Evolutionary conservation across 1,140 invertebrate species (phyloP).

Genomic region (Papilio machaon): DNA sequence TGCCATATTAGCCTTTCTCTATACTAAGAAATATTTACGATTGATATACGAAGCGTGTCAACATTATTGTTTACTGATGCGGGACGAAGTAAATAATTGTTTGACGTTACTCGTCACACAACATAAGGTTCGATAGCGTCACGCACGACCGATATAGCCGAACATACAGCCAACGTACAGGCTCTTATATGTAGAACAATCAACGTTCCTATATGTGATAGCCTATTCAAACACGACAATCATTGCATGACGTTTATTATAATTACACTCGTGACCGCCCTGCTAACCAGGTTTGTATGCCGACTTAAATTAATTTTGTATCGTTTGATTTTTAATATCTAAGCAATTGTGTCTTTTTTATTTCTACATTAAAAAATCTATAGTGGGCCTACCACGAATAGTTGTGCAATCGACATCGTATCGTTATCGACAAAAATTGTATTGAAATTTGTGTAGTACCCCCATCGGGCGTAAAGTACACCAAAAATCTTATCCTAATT

Average conservation of each 20-base stretch:
- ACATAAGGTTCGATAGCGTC: slow-evolving; percentile 32
- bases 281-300: neutral
- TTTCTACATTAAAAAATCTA: too few relatives aligned
- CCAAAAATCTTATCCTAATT: too few relatives aligned
- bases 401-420: too few relatives aligned
- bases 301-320: neutral
- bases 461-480: too few relatives aligned
- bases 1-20: neutral
- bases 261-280: neutral
- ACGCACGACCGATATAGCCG: neutral
- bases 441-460: too few relatives aligned
- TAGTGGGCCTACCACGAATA: too few relatives aligned
- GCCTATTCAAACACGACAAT: slow-evolving; percentile 6
- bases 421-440: too few relatives aligned
- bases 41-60: slow-evolving; percentile 6
- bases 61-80: slow-evolving; percentile 22
- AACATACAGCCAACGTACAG: slow-evolving; percentile 4
- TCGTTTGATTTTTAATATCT: too few relatives aligned
- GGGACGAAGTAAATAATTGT: slow-evolving; percentile 24
- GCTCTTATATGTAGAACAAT: slow-evolving; percentile 14
- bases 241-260: slow-evolving; percentile 5
- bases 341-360: neutral
- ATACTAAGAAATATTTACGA: neutral
- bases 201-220: neutral
- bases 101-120: slow-evolving; percentile 30